These are phyloP conservation scores for Nothobranchius furzeri DNA, from an alignment of 2,113 vertebrate species.

Conservation along the genomic window DNA sequence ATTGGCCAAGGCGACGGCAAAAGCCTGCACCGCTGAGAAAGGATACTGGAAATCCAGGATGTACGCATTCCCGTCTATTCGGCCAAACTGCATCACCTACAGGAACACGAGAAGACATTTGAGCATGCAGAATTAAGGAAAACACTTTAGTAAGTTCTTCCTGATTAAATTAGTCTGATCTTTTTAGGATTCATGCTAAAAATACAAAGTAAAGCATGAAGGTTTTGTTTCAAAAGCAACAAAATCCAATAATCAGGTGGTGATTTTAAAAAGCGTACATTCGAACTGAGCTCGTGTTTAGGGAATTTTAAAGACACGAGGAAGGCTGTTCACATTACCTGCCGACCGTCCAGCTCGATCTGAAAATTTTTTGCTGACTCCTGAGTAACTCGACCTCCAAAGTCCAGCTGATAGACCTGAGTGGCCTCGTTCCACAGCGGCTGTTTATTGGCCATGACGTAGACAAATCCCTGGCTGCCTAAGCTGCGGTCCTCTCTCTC, in stretches of 20 bases:
- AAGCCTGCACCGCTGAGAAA: slow-evolving; percentile 98
- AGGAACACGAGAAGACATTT: slow-evolving; percentile 8
- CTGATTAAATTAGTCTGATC: background rate
- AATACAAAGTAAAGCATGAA: too few relatives aligned
- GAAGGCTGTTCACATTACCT: slow-evolving; percentile 77
- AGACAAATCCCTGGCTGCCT: slow-evolving; percentile 96
- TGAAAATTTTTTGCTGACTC: slow-evolving; percentile 99
- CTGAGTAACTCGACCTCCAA: slow-evolving; percentile 96
- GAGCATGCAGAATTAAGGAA: background rate
- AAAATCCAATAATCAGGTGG: background rate
- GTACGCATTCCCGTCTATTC: slow-evolving; percentile 97
- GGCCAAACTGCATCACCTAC: slow-evolving; percentile 99
- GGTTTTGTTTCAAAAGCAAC: background rate
- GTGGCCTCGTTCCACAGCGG: slow-evolving; percentile 98
- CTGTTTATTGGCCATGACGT: slow-evolving; percentile 99
- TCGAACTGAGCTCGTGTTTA: background rate
- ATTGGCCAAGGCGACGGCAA: slow-evolving; percentile 97
- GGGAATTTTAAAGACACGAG: background rate
- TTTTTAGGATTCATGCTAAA: too few relatives aligned
- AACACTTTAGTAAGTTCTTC: background rate
- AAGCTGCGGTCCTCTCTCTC: slow-evolving; percentile 95
- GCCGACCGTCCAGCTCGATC: slow-evolving; percentile 96
- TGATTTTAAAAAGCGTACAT: too few relatives aligned
- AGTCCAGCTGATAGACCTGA: slow-evolving; percentile 98
- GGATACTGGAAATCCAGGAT: slow-evolving; percentile 99